phyloP scores from a whole-genome alignment of 2,888 invertebrate genomes.

The Alentia gelatinosa region DNA sequence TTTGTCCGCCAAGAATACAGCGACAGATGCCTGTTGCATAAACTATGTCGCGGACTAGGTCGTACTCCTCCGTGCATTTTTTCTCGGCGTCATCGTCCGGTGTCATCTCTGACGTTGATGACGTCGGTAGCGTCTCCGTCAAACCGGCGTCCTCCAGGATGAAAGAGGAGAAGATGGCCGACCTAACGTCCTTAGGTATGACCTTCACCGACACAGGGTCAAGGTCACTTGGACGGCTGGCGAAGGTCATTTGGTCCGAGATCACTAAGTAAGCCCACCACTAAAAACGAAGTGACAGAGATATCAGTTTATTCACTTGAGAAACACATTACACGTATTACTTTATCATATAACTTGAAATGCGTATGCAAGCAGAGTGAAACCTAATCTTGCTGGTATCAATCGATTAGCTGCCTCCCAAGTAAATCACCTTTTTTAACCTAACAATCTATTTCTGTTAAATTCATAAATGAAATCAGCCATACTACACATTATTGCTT shows the following conservation, averaged over 20 bases:
- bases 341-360: no score
- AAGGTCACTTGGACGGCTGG: neutral
- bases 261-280: neutral
- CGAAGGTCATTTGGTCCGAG: neutral
- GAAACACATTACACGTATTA: no score
- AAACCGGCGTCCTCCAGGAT: neutral
- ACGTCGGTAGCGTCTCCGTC: neutral
- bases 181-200: neutral
- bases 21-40: constrained; percentile 43
- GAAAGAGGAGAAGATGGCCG: neutral
- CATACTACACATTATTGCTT: no score
- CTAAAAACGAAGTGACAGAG: neutral
- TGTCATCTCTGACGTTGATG: neutral
- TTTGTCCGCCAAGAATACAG: constrained; percentile 24
- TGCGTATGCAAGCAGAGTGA: no score
- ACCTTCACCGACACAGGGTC: neutral
- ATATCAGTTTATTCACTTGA: neutral
- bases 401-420: no score
- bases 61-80: neutral
- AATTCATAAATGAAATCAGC: no score
- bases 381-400: no score
- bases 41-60: constrained; percentile 15
- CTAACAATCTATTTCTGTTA: no score
- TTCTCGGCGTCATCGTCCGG: neutral
- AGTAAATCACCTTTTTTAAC: no score